A percentile compares a stretch with the other conserved stretches of the same genome.
These are phyloP conservation scores for Macrosiphum euphorbiae DNA, from an alignment of 2,888 invertebrate species.

Conservation along the genomic window DNA sequence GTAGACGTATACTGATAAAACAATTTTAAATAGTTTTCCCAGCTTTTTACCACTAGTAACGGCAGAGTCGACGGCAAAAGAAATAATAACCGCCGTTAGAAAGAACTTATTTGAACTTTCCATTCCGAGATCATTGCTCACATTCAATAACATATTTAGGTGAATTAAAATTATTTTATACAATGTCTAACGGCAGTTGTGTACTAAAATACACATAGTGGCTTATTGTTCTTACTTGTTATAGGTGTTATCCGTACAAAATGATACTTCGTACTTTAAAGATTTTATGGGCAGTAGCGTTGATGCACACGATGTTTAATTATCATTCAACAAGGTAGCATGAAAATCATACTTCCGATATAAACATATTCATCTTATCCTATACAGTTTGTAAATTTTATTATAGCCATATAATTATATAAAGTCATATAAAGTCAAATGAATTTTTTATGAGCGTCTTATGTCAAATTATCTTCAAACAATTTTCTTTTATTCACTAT, in stretches of 20 bases:
- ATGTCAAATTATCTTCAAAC: no score
- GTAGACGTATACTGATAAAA: neutral
- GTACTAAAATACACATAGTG: neutral
- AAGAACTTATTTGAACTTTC: constrained; percentile 76
- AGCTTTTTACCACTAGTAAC: constrained; percentile 76
- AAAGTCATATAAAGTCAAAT: no score
- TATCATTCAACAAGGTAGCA: neutral
- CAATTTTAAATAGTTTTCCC: constrained; percentile 73
- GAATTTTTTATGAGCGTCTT: no score
- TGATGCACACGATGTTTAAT: constrained; percentile 39
- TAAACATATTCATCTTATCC: neutral
- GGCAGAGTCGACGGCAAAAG: constrained; percentile 76
- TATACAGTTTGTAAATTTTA: neutral
- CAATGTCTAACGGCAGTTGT: neutral
- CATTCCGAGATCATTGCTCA: constrained; percentile 76
- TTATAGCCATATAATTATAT: neutral
- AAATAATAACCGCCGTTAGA: constrained; percentile 79
- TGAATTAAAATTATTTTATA: constrained; percentile 66
- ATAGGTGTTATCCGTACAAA: constrained; percentile 48
- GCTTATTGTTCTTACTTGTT: neutral
- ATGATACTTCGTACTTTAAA: constrained; percentile 45
- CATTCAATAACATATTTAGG: constrained; percentile 73
- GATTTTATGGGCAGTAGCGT: constrained; percentile 52
- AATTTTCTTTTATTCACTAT: no score
- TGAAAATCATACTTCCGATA: neutral